Evolutionary conservation across 2,113 vertebrate species (phyloP).

Genomic region (Clupea harengus): DNA sequence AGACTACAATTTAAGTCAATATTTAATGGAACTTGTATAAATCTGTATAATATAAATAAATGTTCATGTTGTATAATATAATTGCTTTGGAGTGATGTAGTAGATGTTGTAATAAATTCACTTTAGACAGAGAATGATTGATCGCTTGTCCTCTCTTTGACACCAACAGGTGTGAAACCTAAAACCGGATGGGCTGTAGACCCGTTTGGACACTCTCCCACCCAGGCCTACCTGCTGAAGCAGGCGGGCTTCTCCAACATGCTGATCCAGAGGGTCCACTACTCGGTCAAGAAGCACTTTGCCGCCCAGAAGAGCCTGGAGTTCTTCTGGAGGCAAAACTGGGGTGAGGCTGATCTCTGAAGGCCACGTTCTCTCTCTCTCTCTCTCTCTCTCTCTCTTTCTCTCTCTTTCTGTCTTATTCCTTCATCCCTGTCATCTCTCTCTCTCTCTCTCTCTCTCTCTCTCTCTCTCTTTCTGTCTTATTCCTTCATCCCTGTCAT

Average conservation of each 20-base stretch:
- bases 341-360: conserved; percentile 74
- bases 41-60: too few species aligned
- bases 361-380: neutral
- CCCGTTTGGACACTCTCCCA: conserved; percentile 89
- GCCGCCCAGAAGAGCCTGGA: conserved; percentile 78
- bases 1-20: too few species aligned
- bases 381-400: neutral
- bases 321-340: conserved; percentile 93
- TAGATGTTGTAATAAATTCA: too few species aligned
- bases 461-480: neutral
- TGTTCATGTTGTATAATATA: too few species aligned
- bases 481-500: neutral
- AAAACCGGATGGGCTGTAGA: conserved; percentile 84
- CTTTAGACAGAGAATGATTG: neutral
- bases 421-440: neutral
- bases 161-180: conserved; percentile 80
- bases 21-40: too few species aligned
- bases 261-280: conserved; percentile 90
- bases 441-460: neutral
- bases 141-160: neutral
- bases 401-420: neutral
- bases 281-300: conserved; percentile 88
- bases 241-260: conserved; percentile 82
- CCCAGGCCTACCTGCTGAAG: conserved; percentile 89
- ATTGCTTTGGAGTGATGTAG: too few species aligned